phyloP scores from a whole-genome alignment of 2,888 invertebrate species.

The Diachrysia chrysitis region DNA sequence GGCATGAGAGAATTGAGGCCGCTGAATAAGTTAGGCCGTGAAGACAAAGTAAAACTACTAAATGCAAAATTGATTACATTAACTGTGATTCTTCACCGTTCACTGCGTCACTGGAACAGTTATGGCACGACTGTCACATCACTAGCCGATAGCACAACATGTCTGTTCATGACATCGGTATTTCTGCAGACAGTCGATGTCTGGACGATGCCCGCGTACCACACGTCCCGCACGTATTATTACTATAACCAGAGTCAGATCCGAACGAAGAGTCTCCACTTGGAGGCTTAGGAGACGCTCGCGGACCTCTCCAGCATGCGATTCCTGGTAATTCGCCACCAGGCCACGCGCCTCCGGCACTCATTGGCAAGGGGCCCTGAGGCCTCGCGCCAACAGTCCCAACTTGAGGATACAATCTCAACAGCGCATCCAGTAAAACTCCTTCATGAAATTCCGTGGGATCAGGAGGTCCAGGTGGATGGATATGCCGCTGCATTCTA shows the following conservation, averaged over 20 bases:
- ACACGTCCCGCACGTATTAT: constrained; percentile 93
- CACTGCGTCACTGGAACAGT: constrained; percentile 61
- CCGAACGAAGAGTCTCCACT: constrained; percentile 94
- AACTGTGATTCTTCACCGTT: constrained; percentile 57
- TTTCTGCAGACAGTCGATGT: constrained; percentile 85
- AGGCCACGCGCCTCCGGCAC: constrained; percentile 92
- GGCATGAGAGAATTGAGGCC: constrained; percentile 81
- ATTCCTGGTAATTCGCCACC: constrained; percentile 90
- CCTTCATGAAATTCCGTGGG: constrained; percentile 95
- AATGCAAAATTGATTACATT: constrained; percentile 71
- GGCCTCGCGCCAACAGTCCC: constrained; percentile 90
- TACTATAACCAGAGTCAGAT: constrained; percentile 96
- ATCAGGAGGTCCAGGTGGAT: constrained; percentile 93
- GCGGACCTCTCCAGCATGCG: constrained; percentile 89
- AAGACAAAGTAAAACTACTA: constrained; percentile 76
- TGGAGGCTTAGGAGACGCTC: constrained; percentile 89
- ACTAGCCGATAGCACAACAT: constrained; percentile 55
- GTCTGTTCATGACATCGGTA: constrained; percentile 85
- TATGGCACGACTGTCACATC: constrained; percentile 71
- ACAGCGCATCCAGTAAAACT: constrained; percentile 92
- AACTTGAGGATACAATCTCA: constrained; percentile 92
- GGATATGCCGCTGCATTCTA: constrained; percentile 86
- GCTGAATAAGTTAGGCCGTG: constrained; percentile 78
- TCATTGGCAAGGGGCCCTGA: constrained; percentile 81
- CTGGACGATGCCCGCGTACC: constrained; percentile 90